These are phyloP conservation scores for Hirtodrosophila cameraria DNA, from an alignment of 2,888 invertebrate genomes.

Conservation along the genomic window DNA sequence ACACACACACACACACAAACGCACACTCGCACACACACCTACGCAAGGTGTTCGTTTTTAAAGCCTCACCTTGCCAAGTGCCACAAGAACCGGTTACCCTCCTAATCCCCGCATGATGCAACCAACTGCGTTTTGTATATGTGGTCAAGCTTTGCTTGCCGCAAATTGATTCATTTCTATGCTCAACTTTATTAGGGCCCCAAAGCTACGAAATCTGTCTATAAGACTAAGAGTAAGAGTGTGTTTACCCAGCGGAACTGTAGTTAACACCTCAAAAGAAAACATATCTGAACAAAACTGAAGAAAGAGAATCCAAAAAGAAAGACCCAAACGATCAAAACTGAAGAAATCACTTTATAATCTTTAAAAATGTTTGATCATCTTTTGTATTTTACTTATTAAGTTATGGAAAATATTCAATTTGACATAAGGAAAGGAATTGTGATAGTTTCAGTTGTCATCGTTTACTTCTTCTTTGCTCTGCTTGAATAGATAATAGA, in stretches of 20 bases:
- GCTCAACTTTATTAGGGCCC: constrained; percentile 13
- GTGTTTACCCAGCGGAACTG: constrained; percentile 16
- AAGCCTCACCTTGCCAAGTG: constrained; percentile 26
- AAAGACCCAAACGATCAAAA: not conserved
- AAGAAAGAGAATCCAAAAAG: not conserved
- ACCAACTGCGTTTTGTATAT: constrained; percentile 24
- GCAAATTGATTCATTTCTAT: constrained; percentile 55
- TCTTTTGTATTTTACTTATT: too few relatives aligned
- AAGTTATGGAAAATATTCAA: too few relatives aligned
- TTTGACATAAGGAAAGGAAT: too few relatives aligned
- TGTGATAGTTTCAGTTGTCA: too few relatives aligned
- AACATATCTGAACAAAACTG: not conserved
- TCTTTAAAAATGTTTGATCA: too few relatives aligned
- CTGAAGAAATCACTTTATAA: too few relatives aligned
- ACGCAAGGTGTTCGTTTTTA: constrained; percentile 50
- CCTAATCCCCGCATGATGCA: constrained; percentile 10
- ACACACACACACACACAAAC: constrained; percentile 3
- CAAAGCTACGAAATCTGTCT: not conserved
- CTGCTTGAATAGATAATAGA: too few relatives aligned
- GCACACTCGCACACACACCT: constrained; percentile 16
- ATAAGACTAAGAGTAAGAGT: constrained; percentile 12
- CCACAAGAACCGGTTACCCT: constrained; percentile 41
- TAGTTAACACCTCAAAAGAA: constrained; percentile 24
- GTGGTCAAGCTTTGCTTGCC: constrained; percentile 35
- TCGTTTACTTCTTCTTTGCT: too few relatives aligned